phyloP scores from a whole-genome alignment of 2,888 invertebrate species.

The Nemapogon koenigi region DNA sequence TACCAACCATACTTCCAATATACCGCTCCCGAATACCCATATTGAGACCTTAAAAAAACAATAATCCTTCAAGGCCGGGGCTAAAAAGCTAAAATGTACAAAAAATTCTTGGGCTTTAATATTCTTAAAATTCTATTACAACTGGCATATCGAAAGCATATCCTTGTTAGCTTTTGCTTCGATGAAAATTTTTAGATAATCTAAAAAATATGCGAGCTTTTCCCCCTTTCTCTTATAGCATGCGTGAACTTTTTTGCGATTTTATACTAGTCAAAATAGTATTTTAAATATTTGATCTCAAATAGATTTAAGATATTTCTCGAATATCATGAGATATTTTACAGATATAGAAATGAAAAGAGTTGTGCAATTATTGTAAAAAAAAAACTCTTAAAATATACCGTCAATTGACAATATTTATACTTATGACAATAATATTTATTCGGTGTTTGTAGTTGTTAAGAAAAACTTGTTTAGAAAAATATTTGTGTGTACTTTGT shows the following conservation, averaged over 20 bases:
- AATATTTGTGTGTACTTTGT: too few relatives aligned
- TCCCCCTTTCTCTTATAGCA: slow-evolving; percentile 21
- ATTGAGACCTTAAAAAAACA: slow-evolving; percentile 1
- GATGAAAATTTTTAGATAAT: slow-evolving; percentile 17
- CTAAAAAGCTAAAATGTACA: slow-evolving; percentile 27
- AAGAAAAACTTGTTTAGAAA: too few relatives aligned
- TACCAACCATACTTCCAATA: slow-evolving; percentile 42
- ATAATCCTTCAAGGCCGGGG: too few relatives aligned
- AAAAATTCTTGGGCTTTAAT: slow-evolving; percentile 35
- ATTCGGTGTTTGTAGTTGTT: slow-evolving; percentile 9
- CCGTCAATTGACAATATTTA: slow-evolving; percentile 41
- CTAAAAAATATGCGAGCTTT: slow-evolving; percentile 51
- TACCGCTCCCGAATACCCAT: slow-evolving; percentile 21
- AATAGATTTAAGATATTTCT: too few relatives aligned
- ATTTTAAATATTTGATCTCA: too few relatives aligned
- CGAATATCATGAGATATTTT: too few relatives aligned
- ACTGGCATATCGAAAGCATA: slow-evolving; percentile 55
- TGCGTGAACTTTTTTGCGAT: neutral
- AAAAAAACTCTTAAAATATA: too few relatives aligned
- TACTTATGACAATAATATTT: slow-evolving; percentile 14
- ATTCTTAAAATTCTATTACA: slow-evolving; percentile 19
- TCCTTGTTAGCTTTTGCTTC: slow-evolving; percentile 42
- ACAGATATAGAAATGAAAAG: too few relatives aligned
- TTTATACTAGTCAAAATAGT: too few relatives aligned
- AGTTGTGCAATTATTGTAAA: slow-evolving; percentile 45